Conservation (phyloP, 2,113 vertebrate species). For the Pandion haliaetus region DNA sequence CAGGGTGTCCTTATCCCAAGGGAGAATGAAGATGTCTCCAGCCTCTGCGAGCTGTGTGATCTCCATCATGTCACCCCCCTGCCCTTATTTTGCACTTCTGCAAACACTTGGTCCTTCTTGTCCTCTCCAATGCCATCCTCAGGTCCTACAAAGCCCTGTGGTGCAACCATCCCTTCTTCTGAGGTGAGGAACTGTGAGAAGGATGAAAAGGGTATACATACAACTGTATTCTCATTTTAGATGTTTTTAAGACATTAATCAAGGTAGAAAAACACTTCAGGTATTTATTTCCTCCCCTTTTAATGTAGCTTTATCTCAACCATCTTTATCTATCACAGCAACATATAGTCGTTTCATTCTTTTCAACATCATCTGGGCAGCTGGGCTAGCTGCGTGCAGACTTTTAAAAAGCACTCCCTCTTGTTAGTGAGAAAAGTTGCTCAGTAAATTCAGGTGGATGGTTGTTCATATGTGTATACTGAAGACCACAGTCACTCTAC, state of each 20-base stretch:
- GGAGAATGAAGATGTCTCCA: not conserved
- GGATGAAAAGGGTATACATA: not conserved
- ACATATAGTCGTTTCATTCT: not conserved
- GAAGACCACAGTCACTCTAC: not conserved
- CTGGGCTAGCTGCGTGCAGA: not conserved
- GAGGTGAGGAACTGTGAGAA: not conserved
- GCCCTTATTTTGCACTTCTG: not conserved
- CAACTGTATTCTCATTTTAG: not conserved
- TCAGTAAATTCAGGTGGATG: not conserved
- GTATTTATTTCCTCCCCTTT: not conserved
- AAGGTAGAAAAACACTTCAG: not conserved
- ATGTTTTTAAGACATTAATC: not conserved
- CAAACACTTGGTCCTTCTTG: not conserved
- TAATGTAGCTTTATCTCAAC: not conserved
- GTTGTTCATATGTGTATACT: not conserved
- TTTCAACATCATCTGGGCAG: not conserved
- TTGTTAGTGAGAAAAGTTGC: not conserved
- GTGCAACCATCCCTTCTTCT: not conserved
- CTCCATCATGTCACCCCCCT: not conserved
- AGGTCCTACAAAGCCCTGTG: not conserved
- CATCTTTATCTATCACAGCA: not conserved
- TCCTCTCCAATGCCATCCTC: not conserved
- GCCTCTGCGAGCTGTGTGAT: not conserved
- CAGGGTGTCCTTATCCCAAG: rapidly evolving
- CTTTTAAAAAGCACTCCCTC: not conserved